Evolutionary conservation across 2,888 invertebrate species (phyloP).

Genomic region (Brachypalpus laphriformis): DNA sequence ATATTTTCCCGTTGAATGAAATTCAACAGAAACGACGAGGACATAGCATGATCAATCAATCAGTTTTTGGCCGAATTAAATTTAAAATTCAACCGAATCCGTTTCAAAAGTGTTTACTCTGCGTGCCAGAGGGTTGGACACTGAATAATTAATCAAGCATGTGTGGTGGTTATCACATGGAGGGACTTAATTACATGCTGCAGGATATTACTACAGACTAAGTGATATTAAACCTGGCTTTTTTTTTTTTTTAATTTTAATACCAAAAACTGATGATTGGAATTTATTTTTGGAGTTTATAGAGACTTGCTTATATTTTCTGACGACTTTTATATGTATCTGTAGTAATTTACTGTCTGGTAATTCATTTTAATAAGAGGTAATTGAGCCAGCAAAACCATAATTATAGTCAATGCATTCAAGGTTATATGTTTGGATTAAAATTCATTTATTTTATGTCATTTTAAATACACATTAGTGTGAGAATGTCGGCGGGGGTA

Average conservation of each 20-base stretch:
- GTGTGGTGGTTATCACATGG: conserved; percentile 1
- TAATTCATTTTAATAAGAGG: too few relatives aligned
- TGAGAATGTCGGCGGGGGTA: too few relatives aligned
- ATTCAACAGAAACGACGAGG: background rate
- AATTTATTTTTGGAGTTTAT: background rate
- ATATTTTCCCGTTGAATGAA: background rate
- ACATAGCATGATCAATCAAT: background rate
- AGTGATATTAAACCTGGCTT: background rate
- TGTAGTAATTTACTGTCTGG: too few relatives aligned
- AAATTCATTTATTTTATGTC: too few relatives aligned
- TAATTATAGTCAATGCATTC: too few relatives aligned
- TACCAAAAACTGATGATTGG: background rate
- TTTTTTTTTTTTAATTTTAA: background rate
- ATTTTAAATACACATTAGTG: too few relatives aligned
- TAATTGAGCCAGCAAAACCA: too few relatives aligned
- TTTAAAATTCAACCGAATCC: conserved; percentile 27
- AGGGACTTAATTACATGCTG: background rate
- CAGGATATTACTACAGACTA: background rate
- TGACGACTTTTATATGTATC: background rate
- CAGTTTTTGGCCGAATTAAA: conserved; percentile 13
- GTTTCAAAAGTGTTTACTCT: background rate
- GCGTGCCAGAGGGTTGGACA: background rate
- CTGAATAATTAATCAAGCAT: background rate
- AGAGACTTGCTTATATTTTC: background rate
- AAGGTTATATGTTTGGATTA: too few relatives aligned